These are phyloP conservation scores for Coilia nasus DNA, from an alignment of 2,797 vertebrate genomes.

Conservation along the genomic window DNA sequence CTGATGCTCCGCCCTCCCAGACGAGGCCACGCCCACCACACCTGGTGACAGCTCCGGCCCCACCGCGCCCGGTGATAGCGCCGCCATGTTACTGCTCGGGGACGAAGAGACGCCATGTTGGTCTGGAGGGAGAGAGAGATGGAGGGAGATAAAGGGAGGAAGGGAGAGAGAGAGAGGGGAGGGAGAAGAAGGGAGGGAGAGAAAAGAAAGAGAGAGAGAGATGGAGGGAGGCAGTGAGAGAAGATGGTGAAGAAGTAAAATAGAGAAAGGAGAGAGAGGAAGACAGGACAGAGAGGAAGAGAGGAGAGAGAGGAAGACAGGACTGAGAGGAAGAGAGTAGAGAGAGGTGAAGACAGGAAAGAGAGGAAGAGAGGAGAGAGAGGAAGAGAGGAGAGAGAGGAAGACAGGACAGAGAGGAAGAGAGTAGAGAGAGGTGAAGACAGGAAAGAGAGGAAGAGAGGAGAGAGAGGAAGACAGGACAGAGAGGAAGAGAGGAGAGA, in stretches of 20 bases:
- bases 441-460: neutral
- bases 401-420: too few species aligned
- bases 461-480: neutral
- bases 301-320: neutral
- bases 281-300: too few species aligned
- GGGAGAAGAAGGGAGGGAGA: too few species aligned
- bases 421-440: neutral
- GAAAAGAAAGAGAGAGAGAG: too few species aligned
- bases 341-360: neutral
- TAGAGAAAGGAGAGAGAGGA: too few species aligned
- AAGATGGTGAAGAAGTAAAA: too few species aligned
- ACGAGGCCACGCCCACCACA: conserved; percentile 89
- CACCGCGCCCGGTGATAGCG: conserved; percentile 93
- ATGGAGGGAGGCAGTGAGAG: too few species aligned
- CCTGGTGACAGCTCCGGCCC: conserved; percentile 92
- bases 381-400: too few species aligned
- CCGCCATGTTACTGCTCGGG: conserved; percentile 85
- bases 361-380: too few species aligned
- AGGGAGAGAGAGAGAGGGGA: too few species aligned
- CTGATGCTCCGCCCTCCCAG: conserved; percentile 87
- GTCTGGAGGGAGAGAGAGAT: conserved; percentile 68
- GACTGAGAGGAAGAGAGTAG: neutral
- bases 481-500: neutral
- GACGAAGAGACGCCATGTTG: conserved; percentile 80
- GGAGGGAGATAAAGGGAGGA: neutral